Evolutionary conservation across 2,113 vertebrate species (phyloP).

Genomic region (Promerops cafer): DNA sequence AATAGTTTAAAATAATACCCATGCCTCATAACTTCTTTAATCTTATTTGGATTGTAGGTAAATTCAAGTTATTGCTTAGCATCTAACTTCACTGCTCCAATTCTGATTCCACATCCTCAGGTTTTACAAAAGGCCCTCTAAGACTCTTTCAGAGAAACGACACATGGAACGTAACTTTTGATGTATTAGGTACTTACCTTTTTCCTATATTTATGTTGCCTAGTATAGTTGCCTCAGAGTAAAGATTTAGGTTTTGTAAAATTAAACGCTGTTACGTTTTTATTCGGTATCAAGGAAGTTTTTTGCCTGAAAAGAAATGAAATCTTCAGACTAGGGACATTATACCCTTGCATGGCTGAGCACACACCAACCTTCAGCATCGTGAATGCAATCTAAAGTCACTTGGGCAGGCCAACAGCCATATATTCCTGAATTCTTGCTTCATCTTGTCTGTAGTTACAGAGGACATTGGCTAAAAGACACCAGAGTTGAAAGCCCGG

Average conservation of each 20-base stretch:
- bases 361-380: background rate
- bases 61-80: background rate
- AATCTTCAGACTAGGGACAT: background rate
- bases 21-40: background rate
- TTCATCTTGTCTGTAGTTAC: background rate
- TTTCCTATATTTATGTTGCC: background rate
- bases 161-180: background rate
- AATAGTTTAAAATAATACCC: background rate
- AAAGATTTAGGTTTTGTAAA: background rate
- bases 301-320: background rate
- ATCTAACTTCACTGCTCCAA: background rate
- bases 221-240: background rate
- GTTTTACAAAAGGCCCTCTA: background rate
- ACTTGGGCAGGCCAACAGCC: background rate
- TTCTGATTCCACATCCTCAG: background rate
- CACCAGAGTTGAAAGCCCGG: background rate
- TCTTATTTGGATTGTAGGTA: background rate
- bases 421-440: background rate
- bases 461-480: background rate
- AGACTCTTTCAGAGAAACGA: background rate
- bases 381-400: background rate
- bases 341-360: background rate
- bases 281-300: background rate
- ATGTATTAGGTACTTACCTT: background rate
- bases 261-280: background rate